Base-by-base conservation (phyloP, 2,888 invertebrate genomes). In the Carabus problematicus region DNA sequence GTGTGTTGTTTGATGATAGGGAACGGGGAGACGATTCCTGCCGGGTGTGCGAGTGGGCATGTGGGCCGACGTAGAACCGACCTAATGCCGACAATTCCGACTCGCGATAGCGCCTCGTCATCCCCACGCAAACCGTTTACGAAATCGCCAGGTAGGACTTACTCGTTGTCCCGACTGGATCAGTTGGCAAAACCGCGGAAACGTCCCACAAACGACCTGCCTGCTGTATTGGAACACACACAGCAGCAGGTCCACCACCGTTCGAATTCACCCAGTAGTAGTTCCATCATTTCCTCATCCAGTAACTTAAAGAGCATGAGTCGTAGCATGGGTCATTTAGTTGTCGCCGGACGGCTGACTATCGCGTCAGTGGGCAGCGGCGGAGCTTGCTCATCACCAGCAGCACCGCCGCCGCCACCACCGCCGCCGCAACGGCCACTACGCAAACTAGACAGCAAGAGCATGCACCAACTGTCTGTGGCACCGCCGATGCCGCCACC, bases 131-230 rank as follows among this genome's bases (percentile, higher is more conserved):
- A 81, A 76, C 79, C 81, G 71, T 79, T 82, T 73, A 80, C 80
- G 74, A 79, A 81, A 72, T 82, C 80, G 29, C 88, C 88, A 91
- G 91, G 91, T 89, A 94, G 95, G 88, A 94, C 95, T 79, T 92
- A 92, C 86, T 94, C 94, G 82, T 94, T 95, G 94, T 92, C 94
- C 79, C 91, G 95, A 77, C 89, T 95, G 85, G 95, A 95, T 88
- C 89, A 91, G 81, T 86, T 92, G 82, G 87, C 92, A 76, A 89
- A 88, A 83, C 91, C 92, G 74, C 86, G 91, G 76, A 80, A 77
- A 75, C 84, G 87, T 76, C 86, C 85, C 73, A 60, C 74, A 54
- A 73, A 75, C 41, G 80, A 79, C 72, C 76, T 82, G 75, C 79
- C 81, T 71, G 78, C 81, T 61, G 76, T 81, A 72, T 64, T 71